Evolutionary conservation across 2,113 vertebrate species (phyloP).

Genomic region (Lycocorax pyrrhopterus): DNA sequence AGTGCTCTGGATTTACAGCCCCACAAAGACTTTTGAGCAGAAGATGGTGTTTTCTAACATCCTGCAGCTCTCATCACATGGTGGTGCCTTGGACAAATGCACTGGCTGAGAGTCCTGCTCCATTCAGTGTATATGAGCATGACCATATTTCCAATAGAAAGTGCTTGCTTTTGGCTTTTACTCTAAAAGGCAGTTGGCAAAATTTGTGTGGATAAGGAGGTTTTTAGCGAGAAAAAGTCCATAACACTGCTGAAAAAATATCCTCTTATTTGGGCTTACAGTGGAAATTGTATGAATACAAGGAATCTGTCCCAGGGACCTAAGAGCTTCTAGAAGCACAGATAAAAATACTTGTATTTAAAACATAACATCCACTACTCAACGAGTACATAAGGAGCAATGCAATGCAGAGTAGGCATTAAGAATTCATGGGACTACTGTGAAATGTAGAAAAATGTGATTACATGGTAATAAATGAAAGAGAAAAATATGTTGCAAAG

Average conservation of each 20-base stretch:
- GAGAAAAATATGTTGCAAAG: background rate
- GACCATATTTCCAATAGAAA: background rate
- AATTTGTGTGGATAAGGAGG: background rate
- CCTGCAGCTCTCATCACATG: accelerated
- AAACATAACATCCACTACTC: background rate
- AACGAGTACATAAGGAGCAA: background rate
- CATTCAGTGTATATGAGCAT: accelerated
- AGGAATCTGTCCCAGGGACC: background rate
- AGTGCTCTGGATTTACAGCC: background rate
- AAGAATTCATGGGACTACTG: background rate
- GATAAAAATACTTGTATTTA: background rate
- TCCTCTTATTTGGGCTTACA: background rate
- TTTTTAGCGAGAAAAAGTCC: background rate
- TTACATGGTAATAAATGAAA: background rate
- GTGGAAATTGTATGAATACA: background rate
- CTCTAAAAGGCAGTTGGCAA: background rate
- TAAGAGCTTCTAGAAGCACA: background rate
- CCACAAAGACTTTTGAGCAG: background rate
- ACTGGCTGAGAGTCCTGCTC: background rate
- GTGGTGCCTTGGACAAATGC: background rate
- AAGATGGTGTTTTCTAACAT: background rate
- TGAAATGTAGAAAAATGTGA: background rate
- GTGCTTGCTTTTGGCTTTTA: background rate
- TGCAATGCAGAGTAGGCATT: background rate
- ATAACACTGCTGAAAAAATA: background rate